A percentile compares a stretch with the other conserved stretches of the same genome.
phyloP scores from a whole-genome alignment of 2,888 invertebrate species.

The Steinernema scapterisci region DNA sequence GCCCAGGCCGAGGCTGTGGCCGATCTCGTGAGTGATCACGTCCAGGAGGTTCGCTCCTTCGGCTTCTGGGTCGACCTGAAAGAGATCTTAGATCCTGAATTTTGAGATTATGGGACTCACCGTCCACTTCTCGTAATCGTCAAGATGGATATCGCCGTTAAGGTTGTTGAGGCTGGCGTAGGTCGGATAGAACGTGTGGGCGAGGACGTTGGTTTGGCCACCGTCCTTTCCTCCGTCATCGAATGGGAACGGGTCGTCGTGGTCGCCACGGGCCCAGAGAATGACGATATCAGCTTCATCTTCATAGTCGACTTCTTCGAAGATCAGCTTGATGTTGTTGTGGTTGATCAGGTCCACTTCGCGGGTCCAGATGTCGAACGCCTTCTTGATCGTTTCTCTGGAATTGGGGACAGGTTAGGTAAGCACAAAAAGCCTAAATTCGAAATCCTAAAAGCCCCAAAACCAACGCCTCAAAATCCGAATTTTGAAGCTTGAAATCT shows the following conservation, averaged over 20 bases:
- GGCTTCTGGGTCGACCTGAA: slow-evolving; percentile 32
- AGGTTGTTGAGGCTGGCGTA: slow-evolving; percentile 52
- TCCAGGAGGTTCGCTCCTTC: slow-evolving; percentile 64
- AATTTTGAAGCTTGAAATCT: too few relatives aligned
- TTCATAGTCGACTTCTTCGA: slow-evolving; percentile 68
- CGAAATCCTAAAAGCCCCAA: too few relatives aligned
- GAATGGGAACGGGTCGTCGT: slow-evolving; percentile 63
- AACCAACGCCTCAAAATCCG: slow-evolving; percentile 46
- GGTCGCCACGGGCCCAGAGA: slow-evolving; percentile 74
- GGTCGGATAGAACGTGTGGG: slow-evolving; percentile 67
- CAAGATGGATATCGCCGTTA: slow-evolving; percentile 68
- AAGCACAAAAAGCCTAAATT: too few relatives aligned
- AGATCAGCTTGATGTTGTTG: slow-evolving; percentile 71
- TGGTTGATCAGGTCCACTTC: slow-evolving; percentile 52
- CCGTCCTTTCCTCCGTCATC: slow-evolving; percentile 50
- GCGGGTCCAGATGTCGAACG: slow-evolving; percentile 76
- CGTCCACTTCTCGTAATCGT: slow-evolving; percentile 58
- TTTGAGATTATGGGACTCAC: not conserved
- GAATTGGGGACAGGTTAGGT: too few relatives aligned
- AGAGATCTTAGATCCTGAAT: not conserved
- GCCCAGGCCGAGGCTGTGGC: slow-evolving; percentile 65
- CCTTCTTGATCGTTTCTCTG: slow-evolving; percentile 69
- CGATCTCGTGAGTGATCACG: slow-evolving; percentile 69
- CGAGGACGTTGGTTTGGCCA: slow-evolving; percentile 61
- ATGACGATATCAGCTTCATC: slow-evolving; percentile 78